A percentile compares a stretch with the other conserved stretches of the same genome.
phyloP scores from a whole-genome alignment of 2,113 vertebrate genomes.

The Apeltes quadracus region DNA sequence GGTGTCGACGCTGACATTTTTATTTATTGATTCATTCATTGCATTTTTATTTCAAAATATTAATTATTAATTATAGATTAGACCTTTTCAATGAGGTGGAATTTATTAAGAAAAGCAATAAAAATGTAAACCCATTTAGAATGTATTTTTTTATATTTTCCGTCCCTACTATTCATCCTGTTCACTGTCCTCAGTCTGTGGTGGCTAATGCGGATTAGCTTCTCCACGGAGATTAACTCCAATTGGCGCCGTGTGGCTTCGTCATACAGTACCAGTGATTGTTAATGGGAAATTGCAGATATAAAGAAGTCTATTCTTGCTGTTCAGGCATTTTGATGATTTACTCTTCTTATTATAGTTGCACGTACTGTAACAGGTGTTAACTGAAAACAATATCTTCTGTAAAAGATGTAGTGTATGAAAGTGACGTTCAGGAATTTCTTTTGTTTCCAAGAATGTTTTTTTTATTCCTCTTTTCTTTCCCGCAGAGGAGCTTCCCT shows the following conservation, averaged over 20 bases:
- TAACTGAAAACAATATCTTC: not conserved
- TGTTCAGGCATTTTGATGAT: not conserved
- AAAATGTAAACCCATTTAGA: not conserved
- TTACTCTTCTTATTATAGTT: not conserved
- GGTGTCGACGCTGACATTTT: not conserved
- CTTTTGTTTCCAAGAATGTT: not conserved
- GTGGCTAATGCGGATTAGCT: not conserved
- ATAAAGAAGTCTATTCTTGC: not conserved
- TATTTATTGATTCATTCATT: not conserved
- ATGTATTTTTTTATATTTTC: not conserved
- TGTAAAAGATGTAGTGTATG: not conserved
- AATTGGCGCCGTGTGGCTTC: not conserved
- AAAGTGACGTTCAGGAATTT: not conserved
- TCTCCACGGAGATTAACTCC: no score
- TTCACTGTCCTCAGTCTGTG: not conserved
- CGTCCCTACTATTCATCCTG: not conserved
- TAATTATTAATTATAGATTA: not conserved
- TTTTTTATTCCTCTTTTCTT: conserved; percentile 8
- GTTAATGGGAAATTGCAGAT: not conserved
- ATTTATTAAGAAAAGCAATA: not conserved
- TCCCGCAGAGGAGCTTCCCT: conserved; percentile 91
- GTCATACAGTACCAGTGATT: not conserved
- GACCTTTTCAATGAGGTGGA: not conserved
- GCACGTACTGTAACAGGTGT: not conserved
- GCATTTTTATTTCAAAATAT: not conserved